These are phyloP conservation scores for Hestina assimilis DNA, from an alignment of 1,140 invertebrate genomes.

Conservation along the genomic window DNA sequence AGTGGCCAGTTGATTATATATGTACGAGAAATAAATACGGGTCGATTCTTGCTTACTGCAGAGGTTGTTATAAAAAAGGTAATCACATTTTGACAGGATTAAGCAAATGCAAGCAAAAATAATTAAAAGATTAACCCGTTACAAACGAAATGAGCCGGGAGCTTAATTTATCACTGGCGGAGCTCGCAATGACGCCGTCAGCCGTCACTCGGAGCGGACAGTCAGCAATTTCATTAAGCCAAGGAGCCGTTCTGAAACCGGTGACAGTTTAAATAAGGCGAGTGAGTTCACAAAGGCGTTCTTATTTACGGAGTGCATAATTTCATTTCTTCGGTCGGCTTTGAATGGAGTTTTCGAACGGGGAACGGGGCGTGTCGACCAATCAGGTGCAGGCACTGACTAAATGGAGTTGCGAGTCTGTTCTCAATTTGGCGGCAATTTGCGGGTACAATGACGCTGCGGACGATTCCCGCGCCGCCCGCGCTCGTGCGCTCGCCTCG, in stretches of 20 bases:
- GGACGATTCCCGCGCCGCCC: slow-evolving; percentile 28
- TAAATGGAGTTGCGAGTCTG: slow-evolving; percentile 67
- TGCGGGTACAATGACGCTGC: slow-evolving; percentile 58
- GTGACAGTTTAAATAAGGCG: slow-evolving; percentile 57
- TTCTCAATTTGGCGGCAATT: slow-evolving; percentile 72
- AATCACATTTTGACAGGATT: background rate
- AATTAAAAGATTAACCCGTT: slow-evolving; percentile 27
- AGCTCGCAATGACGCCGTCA: slow-evolving; percentile 6
- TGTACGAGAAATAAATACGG: no score
- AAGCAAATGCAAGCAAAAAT: background rate
- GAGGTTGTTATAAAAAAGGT: no score
- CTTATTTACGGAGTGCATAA: slow-evolving; percentile 71
- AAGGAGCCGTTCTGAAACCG: slow-evolving; percentile 32
- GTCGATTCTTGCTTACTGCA: no score
- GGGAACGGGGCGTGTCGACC: slow-evolving; percentile 57
- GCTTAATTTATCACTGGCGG: slow-evolving; percentile 5
- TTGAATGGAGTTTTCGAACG: slow-evolving; percentile 36
- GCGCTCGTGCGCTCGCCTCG: slow-evolving; percentile 29
- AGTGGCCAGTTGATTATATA: no score
- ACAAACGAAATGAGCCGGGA: slow-evolving; percentile 12
- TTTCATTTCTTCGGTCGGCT: slow-evolving; percentile 61
- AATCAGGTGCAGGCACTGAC: slow-evolving; percentile 65
- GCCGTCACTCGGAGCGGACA: slow-evolving; percentile 26
- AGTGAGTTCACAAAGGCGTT: slow-evolving; percentile 54
- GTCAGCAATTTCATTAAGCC: slow-evolving; percentile 43